A percentile compares a stretch with the other conserved stretches of the same genome.
Evolutionary conservation across 2,113 vertebrate genomes (phyloP).

Genomic region (Anarrhichthys ocellatus): DNA sequence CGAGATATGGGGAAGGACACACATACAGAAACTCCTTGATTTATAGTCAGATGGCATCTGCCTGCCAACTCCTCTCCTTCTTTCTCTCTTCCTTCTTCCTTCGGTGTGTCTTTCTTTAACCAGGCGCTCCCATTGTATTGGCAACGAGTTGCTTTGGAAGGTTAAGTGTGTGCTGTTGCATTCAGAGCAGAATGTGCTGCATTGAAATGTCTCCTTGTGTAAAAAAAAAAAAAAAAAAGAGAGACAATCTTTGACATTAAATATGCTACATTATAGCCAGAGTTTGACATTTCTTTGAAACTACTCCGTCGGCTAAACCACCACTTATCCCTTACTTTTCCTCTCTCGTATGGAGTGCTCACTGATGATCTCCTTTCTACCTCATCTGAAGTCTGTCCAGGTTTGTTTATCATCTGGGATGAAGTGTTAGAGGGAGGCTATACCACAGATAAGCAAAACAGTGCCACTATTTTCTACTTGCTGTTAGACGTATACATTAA

Average conservation of each 20-base stretch:
- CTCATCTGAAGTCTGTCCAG: constrained; percentile 1
- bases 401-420: constrained; percentile 32
- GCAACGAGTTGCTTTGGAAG: constrained; percentile 36
- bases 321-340: constrained; percentile 11
- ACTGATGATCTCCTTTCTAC: constrained; percentile 11
- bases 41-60: neutral
- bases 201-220: constrained; percentile 43
- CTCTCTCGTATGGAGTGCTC: neutral
- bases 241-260: constrained; percentile 15
- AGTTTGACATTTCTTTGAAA: constrained; percentile 44
- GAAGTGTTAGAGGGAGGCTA: neutral
- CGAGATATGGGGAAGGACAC: neutral
- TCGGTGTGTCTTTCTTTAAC: constrained; percentile 21
- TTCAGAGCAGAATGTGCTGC: constrained; percentile 18
- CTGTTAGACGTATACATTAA: neutral
- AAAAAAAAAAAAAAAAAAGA: neutral
- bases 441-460: constrained; percentile 1
- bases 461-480: neutral
- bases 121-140: constrained; percentile 16
- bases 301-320: neutral
- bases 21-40: neutral
- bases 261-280: neutral
- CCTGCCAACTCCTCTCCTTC: constrained; percentile 13
- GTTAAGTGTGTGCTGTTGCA: constrained; percentile 1
- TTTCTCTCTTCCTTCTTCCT: neutral